Conservation (phyloP, 2,113 vertebrate genomes). For the Alethe diademata region DNA sequence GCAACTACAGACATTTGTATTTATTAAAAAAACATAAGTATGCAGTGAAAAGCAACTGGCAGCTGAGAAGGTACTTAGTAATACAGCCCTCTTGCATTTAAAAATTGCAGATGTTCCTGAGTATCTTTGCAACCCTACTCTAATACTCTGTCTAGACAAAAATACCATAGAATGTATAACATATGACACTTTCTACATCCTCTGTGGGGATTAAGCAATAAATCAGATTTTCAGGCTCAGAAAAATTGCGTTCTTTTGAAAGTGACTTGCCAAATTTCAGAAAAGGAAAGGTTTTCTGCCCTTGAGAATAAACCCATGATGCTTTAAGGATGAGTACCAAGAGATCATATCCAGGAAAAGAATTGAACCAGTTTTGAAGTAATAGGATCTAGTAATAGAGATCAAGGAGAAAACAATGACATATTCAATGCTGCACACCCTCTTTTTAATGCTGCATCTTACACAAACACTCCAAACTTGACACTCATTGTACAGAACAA, state of each 20-base stretch:
- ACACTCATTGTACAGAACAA: neutral
- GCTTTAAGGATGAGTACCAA: neutral
- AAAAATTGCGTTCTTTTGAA: slow-evolving; percentile 27
- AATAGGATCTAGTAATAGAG: neutral
- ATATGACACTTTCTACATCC: slow-evolving; percentile 37
- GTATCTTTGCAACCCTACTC: slow-evolving; percentile 28
- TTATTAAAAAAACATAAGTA: neutral
- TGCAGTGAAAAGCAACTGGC: neutral
- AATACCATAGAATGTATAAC: slow-evolving; percentile 37
- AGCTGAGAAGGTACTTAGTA: slow-evolving; percentile 41
- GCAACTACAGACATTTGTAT: neutral
- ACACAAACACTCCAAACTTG: neutral
- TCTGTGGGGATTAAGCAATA: slow-evolving; percentile 50
- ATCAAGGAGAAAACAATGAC: neutral
- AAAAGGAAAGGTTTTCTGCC: neutral
- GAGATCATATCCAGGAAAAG: neutral
- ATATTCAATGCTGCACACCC: neutral
- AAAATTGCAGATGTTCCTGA: slow-evolving; percentile 43
- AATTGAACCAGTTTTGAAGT: neutral
- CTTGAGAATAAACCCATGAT: neutral
- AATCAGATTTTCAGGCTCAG: slow-evolving; percentile 46
- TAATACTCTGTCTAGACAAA: slow-evolving; percentile 73
- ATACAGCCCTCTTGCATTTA: neutral
- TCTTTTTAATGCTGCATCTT: neutral
- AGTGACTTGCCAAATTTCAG: slow-evolving; percentile 40